Conservation (phyloP, 1,140 invertebrate genomes). For the Spodoptera litura region DNA sequence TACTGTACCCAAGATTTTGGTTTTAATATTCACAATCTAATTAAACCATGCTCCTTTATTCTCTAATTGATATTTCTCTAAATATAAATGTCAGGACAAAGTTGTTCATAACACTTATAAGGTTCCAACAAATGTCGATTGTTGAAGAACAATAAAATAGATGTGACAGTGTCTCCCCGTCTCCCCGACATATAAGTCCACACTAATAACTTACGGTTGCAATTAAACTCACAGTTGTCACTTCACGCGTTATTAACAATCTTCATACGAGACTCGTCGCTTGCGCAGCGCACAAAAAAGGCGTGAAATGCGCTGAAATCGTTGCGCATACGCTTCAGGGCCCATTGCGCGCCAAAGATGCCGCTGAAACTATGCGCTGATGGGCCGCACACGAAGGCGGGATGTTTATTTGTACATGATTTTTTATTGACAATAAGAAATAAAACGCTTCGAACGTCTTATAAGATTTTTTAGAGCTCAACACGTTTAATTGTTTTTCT, state of each 20-base stretch:
- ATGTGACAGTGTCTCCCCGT: slow-evolving; percentile 49
- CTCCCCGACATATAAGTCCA: slow-evolving; percentile 47
- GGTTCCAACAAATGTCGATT: not conserved
- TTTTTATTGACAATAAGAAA: slow-evolving; percentile 16
- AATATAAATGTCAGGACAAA: not conserved
- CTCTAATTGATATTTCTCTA: too few species aligned
- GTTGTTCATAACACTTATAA: not conserved
- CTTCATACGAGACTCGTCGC: slow-evolving; percentile 61
- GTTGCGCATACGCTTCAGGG: slow-evolving; percentile 75
- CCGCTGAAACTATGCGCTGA: slow-evolving; percentile 78
- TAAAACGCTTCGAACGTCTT: not conserved
- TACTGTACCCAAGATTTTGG: too few species aligned
- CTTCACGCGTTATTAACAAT: slow-evolving; percentile 73
- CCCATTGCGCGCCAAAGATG: slow-evolving; percentile 74
- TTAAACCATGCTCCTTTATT: too few species aligned
- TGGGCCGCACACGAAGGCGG: slow-evolving; percentile 78
- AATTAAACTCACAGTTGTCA: slow-evolving; percentile 74
- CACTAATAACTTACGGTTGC: slow-evolving; percentile 47
- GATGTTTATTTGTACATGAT: slow-evolving; percentile 37
- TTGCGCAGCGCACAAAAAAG: slow-evolving; percentile 70
- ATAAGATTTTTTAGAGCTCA: not conserved
- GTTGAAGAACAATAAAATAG: not conserved
- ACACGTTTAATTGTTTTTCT: not conserved
- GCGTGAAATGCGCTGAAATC: slow-evolving; percentile 82
- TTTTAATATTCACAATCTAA: too few species aligned